Evolutionary conservation across 2,113 vertebrate genomes (phyloP).

Genomic region (Gracilinanus agilis): DNA sequence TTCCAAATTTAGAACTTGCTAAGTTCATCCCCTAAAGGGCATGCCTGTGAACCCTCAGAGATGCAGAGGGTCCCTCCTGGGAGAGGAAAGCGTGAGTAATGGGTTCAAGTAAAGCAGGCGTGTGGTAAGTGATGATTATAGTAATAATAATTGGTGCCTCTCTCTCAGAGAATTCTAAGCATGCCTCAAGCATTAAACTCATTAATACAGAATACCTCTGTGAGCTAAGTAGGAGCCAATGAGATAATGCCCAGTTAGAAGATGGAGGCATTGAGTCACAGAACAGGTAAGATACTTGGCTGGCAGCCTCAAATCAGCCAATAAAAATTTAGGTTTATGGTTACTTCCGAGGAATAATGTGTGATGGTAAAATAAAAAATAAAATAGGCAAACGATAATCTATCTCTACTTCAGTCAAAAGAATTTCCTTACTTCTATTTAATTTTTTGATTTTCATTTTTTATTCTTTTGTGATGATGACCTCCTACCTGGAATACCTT

Average conservation of each 20-base stretch:
- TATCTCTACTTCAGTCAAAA: not conserved
- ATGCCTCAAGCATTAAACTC: not conserved
- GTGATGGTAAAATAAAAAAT: not conserved
- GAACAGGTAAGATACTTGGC: not conserved
- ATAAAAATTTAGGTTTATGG: not conserved
- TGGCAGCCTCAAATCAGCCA: not conserved
- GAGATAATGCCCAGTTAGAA: not conserved
- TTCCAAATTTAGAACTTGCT: conserved; percentile 66
- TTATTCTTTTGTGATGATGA: not conserved
- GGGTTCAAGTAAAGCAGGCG: conserved; percentile 64
- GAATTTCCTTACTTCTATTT: not conserved
- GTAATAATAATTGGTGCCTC: conserved; percentile 58
- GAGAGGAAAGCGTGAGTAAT: conserved; percentile 52
- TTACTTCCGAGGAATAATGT: not conserved
- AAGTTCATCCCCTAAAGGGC: conserved; percentile 15
- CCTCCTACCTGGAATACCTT: not conserved
- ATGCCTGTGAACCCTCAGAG: not conserved
- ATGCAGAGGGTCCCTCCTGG: conserved; percentile 13
- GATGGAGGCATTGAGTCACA: not conserved
- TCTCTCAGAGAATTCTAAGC: conserved; percentile 44
- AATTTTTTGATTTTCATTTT: not conserved
- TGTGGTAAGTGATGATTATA: conserved; percentile 65
- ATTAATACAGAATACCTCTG: conserved; percentile 29
- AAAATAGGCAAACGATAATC: not conserved
- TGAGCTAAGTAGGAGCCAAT: not conserved